Conservation (phyloP, 2,113 vertebrate species). For the Pampusana beccarii region DNA sequence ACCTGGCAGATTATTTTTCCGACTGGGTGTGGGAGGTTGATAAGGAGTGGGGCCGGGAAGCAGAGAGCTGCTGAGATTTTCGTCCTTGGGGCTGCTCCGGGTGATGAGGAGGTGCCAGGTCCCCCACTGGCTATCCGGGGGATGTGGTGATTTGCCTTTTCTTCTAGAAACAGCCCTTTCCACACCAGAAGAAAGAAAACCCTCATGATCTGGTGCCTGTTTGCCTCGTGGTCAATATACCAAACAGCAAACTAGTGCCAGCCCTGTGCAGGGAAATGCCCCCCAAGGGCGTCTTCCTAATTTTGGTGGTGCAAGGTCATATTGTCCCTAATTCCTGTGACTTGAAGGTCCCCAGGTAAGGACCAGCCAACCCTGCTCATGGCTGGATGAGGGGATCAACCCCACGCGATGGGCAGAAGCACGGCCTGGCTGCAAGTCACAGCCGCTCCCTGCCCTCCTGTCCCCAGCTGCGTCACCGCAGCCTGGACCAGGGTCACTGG, state of each 20-base stretch:
- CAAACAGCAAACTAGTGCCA: background rate
- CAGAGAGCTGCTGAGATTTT: background rate
- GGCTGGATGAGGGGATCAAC: background rate
- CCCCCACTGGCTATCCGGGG: accelerated
- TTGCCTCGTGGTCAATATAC: background rate
- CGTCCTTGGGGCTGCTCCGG: background rate
- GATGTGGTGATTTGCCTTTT: background rate
- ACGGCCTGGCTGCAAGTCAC: background rate
- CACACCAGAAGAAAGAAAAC: background rate
- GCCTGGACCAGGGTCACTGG: accelerated
- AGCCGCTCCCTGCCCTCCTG: background rate
- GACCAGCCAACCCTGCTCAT: accelerated
- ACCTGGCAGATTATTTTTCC: background rate
- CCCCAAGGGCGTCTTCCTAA: background rate
- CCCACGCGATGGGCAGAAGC: background rate
- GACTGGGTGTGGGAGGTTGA: slow-evolving; percentile 36
- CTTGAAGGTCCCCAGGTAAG: background rate
- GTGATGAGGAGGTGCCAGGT: background rate
- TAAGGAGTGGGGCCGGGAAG: slow-evolving; percentile 6
- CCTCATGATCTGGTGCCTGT: background rate
- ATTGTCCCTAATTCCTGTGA: background rate
- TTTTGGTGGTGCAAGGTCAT: background rate
- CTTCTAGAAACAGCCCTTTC: background rate
- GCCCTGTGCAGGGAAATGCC: background rate
- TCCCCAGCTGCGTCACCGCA: background rate